These are phyloP conservation scores for Mus musculus DNA, from an alignment of 2,113 vertebrate genomes.

Conservation along the genomic window DNA sequence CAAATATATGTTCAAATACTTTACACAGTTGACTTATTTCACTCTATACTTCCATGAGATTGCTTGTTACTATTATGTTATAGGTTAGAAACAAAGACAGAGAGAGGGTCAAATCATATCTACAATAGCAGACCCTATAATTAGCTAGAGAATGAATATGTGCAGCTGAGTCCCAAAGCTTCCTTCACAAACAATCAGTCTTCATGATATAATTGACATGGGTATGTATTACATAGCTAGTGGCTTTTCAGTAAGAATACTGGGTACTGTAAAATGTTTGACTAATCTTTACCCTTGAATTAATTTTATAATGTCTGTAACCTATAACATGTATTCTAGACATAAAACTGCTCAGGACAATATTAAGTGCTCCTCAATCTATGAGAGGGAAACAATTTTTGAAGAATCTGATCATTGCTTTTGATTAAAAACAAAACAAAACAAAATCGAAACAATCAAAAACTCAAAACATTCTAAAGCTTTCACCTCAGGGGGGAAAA, in stretches of 20 bases:
- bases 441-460: too few species aligned
- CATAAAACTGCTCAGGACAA: neutral
- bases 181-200: neutral
- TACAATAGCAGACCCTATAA: neutral
- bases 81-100: neutral
- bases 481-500: neutral
- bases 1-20: neutral
- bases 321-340: neutral
- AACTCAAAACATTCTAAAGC: neutral
- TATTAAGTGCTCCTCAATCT: neutral
- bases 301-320: neutral
- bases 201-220: neutral
- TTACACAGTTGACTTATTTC: neutral
- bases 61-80: neutral
- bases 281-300: neutral
- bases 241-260: neutral
- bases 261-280: neutral
- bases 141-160: neutral
- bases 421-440: neutral
- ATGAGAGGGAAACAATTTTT: neutral
- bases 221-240: neutral
- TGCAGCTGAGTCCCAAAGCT: neutral
- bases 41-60: neutral
- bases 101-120: neutral
- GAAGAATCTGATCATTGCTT: slow-evolving; percentile 20